These are phyloP conservation scores for Conus betulinus DNA, from an alignment of 1,140 invertebrate genomes.

Conservation along the genomic window DNA sequence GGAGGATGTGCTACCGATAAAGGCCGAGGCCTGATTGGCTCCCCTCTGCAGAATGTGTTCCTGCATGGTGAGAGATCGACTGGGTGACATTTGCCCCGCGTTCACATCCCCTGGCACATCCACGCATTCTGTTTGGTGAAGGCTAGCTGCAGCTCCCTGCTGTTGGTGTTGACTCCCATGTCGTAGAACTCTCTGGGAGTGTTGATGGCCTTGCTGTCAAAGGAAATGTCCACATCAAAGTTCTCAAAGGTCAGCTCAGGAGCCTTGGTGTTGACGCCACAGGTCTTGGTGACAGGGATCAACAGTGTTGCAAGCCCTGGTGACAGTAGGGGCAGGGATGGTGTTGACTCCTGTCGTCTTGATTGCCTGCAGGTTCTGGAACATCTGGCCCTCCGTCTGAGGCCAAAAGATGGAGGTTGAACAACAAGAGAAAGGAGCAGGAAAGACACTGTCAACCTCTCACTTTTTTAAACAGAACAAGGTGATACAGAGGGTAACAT, in stretches of 20 bases:
- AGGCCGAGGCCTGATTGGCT: constrained; percentile 18
- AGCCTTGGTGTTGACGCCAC: constrained; percentile 60
- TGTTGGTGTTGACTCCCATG: neutral
- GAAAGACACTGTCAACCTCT: too few relatives aligned
- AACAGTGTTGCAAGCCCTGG: constrained; percentile 63
- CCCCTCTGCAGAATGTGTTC: constrained; percentile 30
- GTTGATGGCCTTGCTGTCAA: constrained; percentile 50
- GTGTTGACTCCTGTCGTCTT: constrained; percentile 67
- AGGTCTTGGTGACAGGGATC: constrained; percentile 46
- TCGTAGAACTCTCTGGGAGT: constrained; percentile 37
- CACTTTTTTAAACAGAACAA: too few relatives aligned
- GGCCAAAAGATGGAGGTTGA: neutral
- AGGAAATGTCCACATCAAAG: constrained; percentile 58
- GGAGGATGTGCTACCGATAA: constrained; percentile 29
- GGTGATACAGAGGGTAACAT: too few relatives aligned
- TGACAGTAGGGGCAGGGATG: constrained; percentile 48
- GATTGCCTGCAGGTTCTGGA: constrained; percentile 63
- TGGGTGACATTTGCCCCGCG: neutral
- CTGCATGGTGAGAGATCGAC: constrained; percentile 5
- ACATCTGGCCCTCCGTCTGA: constrained; percentile 67
- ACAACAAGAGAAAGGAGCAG: too few relatives aligned
- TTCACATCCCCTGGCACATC: constrained; percentile 10
- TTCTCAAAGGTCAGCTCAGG: constrained; percentile 51
- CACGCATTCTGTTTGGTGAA: neutral
- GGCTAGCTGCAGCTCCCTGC: neutral